Percentiles rank a stretch among this genome's conserved stretches.
Evolutionary conservation across 2,888 invertebrate species (phyloP).

Genomic region (Labia minor): DNA sequence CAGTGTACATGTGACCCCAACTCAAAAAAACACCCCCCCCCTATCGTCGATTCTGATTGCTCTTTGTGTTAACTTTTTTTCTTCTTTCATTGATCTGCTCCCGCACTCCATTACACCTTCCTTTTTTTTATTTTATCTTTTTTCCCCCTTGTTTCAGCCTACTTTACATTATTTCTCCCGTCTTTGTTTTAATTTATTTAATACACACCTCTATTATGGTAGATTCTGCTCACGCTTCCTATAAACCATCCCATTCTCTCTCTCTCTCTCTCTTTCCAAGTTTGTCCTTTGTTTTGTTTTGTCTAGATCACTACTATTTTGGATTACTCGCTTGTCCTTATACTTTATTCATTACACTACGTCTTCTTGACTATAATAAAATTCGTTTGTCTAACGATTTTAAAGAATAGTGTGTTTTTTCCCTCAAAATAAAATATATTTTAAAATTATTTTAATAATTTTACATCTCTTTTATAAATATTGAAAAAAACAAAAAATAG

Average conservation of each 20-base stretch:
- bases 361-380: not conserved
- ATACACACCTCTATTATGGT: not conserved
- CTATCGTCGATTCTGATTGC: not conserved
- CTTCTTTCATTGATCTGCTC: not conserved
- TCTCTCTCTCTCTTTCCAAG: not conserved
- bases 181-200: slow-evolving; percentile 4
- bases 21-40: no score
- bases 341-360: not conserved
- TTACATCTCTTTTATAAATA: no score
- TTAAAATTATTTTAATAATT: no score
- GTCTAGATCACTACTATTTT: slow-evolving; percentile 1
- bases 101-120: not conserved
- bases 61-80: not conserved
- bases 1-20: no score
- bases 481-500: no score
- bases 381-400: not conserved
- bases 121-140: not conserved
- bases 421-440: no score
- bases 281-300: slow-evolving; percentile 13
- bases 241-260: not conserved
- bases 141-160: not conserved
- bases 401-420: no score
- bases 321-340: not conserved
- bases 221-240: not conserved
- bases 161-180: not conserved